Percentiles rank a stretch among this genome's conserved stretches.
Evolutionary conservation across 37 sponge, comb jelly and placozoan species (phyloP).

Genomic region (Hexactinellida sp.): DNA sequence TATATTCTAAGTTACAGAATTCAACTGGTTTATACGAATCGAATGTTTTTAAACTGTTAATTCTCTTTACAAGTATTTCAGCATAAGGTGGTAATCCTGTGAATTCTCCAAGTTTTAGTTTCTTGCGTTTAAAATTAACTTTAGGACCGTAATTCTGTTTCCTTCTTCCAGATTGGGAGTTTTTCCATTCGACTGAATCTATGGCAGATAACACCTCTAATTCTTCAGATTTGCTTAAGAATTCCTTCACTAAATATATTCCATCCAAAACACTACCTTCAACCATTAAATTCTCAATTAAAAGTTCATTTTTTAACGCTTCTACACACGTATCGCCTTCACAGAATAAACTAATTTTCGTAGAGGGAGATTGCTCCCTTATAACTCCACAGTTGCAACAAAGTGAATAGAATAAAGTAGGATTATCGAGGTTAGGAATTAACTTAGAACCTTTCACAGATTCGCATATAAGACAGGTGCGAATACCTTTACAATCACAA

Average conservation of each 20-base stretch:
- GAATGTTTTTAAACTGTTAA: constrained; percentile 13
- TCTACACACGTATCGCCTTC: neutral
- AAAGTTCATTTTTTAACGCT: neutral
- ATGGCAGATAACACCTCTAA: constrained; percentile 26
- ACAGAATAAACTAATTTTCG: neutral
- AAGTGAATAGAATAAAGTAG: neutral
- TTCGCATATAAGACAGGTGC: constrained; percentile 54
- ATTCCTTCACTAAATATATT: constrained; percentile 45
- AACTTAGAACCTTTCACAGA: neutral
- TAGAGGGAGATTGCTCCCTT: neutral
- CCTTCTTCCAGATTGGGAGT: constrained; percentile 78
- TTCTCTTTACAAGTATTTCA: constrained; percentile 29
- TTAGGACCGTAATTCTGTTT: constrained; percentile 98
- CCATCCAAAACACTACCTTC: constrained; percentile 33
- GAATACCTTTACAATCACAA: constrained; percentile 49
- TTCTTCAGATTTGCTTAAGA: constrained; percentile 55
- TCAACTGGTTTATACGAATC: constrained; percentile 69
- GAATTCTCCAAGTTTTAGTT: constrained; percentile 66
- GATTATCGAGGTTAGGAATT: neutral
- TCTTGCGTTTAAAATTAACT: constrained; percentile 82
- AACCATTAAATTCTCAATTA: neutral
- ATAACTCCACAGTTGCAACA: neutral
- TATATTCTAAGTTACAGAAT: constrained; percentile 82
- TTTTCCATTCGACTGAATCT: constrained; percentile 46
- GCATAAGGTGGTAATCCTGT: constrained; percentile 66